Percentiles rank a stretch among this genome's conserved stretches.
Evolutionary conservation across 2,888 invertebrate species (phyloP).

Genomic region (Lucinisca nassula): DNA sequence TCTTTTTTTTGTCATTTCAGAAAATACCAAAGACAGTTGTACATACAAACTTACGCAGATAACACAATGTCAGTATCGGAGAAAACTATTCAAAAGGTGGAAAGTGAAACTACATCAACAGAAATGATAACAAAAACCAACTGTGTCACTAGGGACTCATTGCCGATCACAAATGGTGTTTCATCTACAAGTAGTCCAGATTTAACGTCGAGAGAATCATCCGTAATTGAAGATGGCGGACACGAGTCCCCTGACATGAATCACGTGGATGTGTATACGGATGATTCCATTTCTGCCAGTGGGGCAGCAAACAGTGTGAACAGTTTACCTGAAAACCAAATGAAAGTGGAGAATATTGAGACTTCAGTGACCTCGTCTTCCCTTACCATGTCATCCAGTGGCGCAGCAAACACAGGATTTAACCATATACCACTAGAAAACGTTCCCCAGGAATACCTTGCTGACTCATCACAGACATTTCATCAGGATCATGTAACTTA

Average conservation of each 20-base stretch:
- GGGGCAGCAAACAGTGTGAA: background rate
- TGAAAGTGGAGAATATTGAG: background rate
- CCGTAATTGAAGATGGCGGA: background rate
- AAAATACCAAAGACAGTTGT: background rate
- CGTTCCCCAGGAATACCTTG: background rate
- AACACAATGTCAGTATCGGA: background rate
- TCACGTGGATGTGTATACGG: background rate
- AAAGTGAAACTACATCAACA: background rate
- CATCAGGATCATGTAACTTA: slow-evolving; percentile 16
- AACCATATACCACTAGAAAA: slow-evolving; percentile 3
- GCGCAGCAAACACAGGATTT: slow-evolving; percentile 7
- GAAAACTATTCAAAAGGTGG: background rate
- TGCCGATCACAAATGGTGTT: slow-evolving; percentile 5
- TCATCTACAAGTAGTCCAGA: slow-evolving; percentile 3
- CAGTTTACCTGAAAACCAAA: slow-evolving; percentile 6
- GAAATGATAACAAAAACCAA: slow-evolving; percentile 1
- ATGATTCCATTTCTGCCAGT: slow-evolving; percentile 1
- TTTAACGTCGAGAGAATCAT: background rate
- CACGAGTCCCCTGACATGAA: background rate
- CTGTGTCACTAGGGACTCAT: background rate
- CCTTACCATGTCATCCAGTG: background rate
- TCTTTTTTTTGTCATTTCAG: background rate
- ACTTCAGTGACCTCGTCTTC: background rate
- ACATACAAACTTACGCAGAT: background rate
- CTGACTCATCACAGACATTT: slow-evolving; percentile 10